Evolutionary conservation across 2,113 vertebrate species (phyloP), one percentile per base, ranked within the genome.

Genomic region (Azemiops feae): DNA sequence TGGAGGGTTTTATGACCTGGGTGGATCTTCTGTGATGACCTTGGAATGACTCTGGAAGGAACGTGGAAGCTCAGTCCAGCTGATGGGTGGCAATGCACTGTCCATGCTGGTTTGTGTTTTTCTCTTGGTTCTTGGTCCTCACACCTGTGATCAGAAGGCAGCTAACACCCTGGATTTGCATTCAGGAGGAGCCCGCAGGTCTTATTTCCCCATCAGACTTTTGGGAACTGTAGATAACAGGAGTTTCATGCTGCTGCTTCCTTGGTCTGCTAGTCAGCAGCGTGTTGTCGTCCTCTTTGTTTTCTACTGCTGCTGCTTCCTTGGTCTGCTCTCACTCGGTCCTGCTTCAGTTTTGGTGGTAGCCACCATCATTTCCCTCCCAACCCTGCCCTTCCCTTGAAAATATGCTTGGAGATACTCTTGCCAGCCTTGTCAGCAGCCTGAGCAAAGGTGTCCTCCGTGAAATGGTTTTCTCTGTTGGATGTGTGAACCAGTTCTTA

Each of bases 211-310:
- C 96, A 94, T 96, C 95, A 97, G 95, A 95, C 97, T 97, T 99
- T 98, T 99, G 98, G 98, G 98, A 98, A 98, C 95, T 99, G 99
- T 99, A 99, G 98, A 99, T 99, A 99, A 94, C 10, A 94, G 98
- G 98, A 98, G 97, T 98, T 45, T 96, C 95, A 93, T 94, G 90
- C 94, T 89, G 89, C 95, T 94, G 90, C 85, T 91, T 91, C 96
- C 94, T 94, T 94, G 97, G 50, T 23, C 8, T 27, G 2, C 25
- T 6, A 20, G 27, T 27, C 91, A 16, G 64, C 87, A 81, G 96
- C 98, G 97, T 97, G 97, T 98, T 98, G 97, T 98, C 3, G 14
- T 11, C 47, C 27, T 97, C 98, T 96, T 97, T 96, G 97, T 96
- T 97, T 97, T 97, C 43, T 64, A 0, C 30, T 74, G n/a, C 69